Percentiles rank a stretch among this genome's conserved stretches.
Conservation (phyloP, 2,888 invertebrate genomes). For the Argynnis bischoffii region DNA sequence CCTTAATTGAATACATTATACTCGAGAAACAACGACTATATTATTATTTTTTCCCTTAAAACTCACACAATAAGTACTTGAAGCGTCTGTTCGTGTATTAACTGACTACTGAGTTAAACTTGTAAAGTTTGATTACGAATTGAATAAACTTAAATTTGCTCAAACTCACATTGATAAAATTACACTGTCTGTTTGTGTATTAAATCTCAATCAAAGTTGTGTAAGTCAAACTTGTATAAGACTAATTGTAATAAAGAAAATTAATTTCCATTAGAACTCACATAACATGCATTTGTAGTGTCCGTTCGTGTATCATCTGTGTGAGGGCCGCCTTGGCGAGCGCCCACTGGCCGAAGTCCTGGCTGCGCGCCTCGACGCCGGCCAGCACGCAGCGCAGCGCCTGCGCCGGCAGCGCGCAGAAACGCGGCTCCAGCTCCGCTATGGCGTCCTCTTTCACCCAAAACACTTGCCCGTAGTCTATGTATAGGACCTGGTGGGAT, state of each 20-base stretch:
- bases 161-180: slow-evolving; percentile 55
- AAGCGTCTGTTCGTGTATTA: no score
- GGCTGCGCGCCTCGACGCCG: slow-evolving; percentile 50
- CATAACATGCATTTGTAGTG: slow-evolving; percentile 58
- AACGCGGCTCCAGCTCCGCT: slow-evolving; percentile 79
- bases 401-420: slow-evolving; percentile 62
- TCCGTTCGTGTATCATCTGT: slow-evolving; percentile 47
- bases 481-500: slow-evolving; percentile 79
- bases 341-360: slow-evolving; percentile 49
- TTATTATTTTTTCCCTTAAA: no score
- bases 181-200: slow-evolving; percentile 50
- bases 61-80: no score
- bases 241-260: no score
- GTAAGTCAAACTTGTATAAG: no score
- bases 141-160: no score
- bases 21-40: no score
- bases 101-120: no score
- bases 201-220: slow-evolving; percentile 29
- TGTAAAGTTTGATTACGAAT: no score
- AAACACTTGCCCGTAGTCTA: slow-evolving; percentile 86
- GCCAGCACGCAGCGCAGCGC: slow-evolving; percentile 52
- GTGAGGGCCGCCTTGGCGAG: slow-evolving; percentile 50
- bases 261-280: slow-evolving; percentile 45
- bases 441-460: slow-evolving; percentile 77
- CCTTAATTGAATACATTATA: no score